Conservation (phyloP, 2,888 invertebrate species). For the Pristionchus fissidentatus region DNA sequence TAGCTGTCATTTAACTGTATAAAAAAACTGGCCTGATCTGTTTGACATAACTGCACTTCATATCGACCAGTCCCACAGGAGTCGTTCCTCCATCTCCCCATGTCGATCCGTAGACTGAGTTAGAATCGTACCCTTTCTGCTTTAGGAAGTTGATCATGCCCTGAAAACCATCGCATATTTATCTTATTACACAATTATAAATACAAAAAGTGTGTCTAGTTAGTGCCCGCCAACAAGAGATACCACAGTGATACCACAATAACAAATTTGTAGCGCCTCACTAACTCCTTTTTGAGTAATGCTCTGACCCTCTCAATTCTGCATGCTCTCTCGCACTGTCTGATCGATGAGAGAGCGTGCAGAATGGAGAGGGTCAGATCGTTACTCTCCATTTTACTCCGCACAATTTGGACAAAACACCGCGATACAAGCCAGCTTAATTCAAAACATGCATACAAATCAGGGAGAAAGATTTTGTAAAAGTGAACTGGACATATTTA, state of each 20-base stretch:
- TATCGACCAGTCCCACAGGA: conserved; percentile 71
- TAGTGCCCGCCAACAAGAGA: too few species aligned
- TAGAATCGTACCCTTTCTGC: conserved; percentile 64
- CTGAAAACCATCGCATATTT: conserved; percentile 50
- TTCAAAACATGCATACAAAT: too few species aligned
- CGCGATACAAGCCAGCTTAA: too few species aligned
- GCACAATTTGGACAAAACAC: too few species aligned
- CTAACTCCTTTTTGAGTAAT: too few species aligned
- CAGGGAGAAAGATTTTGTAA: neutral
- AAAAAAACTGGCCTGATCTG: conserved; percentile 68
- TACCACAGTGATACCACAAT: too few species aligned
- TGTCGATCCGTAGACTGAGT: conserved; percentile 72
- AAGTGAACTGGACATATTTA: too few species aligned
- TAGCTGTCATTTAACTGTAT: too few species aligned
- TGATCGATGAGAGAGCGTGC: neutral
- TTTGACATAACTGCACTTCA: conserved; percentile 74
- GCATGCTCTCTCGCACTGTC: too few species aligned
- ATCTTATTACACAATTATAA: neutral
- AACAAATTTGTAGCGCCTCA: too few species aligned
- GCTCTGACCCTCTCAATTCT: too few species aligned
- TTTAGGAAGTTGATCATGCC: conserved; percentile 62
- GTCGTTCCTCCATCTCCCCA: conserved; percentile 74
- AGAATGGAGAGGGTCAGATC: neutral
- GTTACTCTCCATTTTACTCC: too few species aligned
- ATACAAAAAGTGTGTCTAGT: conserved; percentile 46